Evolutionary conservation across 2,113 vertebrate species (phyloP), one percentile per base, ranked within the genome.

Genomic region (Ascaphus truei): DNA sequence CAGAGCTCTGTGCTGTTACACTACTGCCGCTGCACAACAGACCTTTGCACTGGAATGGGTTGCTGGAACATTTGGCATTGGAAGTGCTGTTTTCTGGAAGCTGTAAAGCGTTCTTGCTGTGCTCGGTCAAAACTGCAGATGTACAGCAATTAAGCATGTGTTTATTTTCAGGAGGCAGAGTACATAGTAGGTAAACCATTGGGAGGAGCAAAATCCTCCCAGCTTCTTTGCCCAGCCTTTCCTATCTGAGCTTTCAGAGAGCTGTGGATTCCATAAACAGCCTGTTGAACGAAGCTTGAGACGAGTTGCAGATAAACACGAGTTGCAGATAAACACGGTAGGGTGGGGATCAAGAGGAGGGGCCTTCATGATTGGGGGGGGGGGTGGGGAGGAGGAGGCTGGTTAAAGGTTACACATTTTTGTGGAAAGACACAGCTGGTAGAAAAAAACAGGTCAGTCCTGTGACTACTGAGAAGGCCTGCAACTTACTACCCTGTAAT

Each of bases 271-370:
- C 23, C 34, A 41, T 60, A 1, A 30, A 39, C 33, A 68, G 65
- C 16, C 45, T 34, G 18, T 36, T 48, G 30, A 68, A 45, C n/a
- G 56, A 31, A 36, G 33, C 43, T n/a, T n/a, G n/a, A n/a, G n/a
- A n/a, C 5, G 41, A 45, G 41, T 16, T 10, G 11, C 18, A 36
- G n/a, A n/a, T n/a, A n/a, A n/a, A n/a, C n/a, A n/a, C n/a, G n/a
- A n/a, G n/a, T n/a, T 23, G 23, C 47, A 31, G 33, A 7, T 6
- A n/a, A 22, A 20, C 23, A 58, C 18, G 55, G 66, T 68, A 59
- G 66, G 66, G 55, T 60, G 55, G 66, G 55, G 66, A 36, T 45
- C 8, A 22, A 56, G 30, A 68, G 64, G 64, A 33, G 63, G 63
- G 23, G 36, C 12, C 1, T 47, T 48, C 1, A 64, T n/a, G n/a